Evolutionary conservation across 1,140 invertebrate genomes (phyloP).

Genomic region (Liolophura sinensis): DNA sequence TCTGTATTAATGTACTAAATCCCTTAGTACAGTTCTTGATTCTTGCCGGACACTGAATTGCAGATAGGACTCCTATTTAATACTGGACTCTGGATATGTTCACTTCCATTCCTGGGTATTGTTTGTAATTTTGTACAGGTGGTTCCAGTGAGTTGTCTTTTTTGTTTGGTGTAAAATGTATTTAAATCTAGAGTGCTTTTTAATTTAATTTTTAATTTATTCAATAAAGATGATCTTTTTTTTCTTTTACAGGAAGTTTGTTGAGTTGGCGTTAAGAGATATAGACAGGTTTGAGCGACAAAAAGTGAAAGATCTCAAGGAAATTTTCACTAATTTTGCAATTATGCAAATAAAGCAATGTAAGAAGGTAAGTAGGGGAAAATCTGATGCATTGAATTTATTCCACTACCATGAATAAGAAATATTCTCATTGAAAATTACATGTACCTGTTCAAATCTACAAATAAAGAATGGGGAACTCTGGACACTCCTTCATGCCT

Average conservation of each 20-base stretch:
- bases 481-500: neutral
- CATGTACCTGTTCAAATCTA: neutral
- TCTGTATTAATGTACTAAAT: too few species aligned
- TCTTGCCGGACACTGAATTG: too few species aligned
- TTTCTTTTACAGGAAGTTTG: slow-evolving; percentile 69
- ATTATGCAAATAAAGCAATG: slow-evolving; percentile 78
- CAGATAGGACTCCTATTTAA: too few species aligned
- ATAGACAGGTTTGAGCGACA: slow-evolving; percentile 79
- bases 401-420: slow-evolving; percentile 4
- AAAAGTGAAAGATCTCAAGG: slow-evolving; percentile 76
- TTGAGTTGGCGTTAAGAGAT: slow-evolving; percentile 71
- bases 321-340: slow-evolving; percentile 76
- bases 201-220: neutral
- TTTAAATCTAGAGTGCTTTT: too few species aligned
- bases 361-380: slow-evolving; percentile 68
- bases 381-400: neutral
- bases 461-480: neutral
- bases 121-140: neutral
- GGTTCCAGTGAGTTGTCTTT: slow-evolving; percentile 16
- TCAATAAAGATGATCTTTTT: neutral
- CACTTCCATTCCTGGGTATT: too few species aligned
- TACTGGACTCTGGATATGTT: too few species aligned
- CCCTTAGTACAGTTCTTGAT: too few species aligned
- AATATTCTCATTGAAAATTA: too few species aligned
- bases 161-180: neutral